A percentile compares a stretch with the other conserved stretches of the same genome.
These are phyloP conservation scores for Aeoliscus strigatus DNA, from an alignment of 2,797 vertebrate species.

Conservation along the genomic window DNA sequence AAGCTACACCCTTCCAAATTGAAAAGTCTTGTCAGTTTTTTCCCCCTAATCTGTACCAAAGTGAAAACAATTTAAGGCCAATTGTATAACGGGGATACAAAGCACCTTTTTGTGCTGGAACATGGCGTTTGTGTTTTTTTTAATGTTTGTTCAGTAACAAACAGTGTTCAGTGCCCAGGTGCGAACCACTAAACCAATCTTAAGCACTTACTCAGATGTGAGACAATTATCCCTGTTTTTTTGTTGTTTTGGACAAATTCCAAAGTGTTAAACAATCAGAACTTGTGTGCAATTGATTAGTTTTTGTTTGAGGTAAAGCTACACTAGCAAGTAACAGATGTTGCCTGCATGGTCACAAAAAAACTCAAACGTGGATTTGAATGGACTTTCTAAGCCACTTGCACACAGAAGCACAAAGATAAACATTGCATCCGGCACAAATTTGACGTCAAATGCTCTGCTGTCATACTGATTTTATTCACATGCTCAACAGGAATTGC, in stretches of 20 bases:
- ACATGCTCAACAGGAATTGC: constrained; percentile 40
- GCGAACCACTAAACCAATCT: constrained; percentile 15
- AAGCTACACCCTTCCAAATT: constrained; percentile 31
- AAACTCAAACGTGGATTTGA: neutral
- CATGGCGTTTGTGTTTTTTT: constrained; percentile 25
- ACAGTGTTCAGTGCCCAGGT: constrained; percentile 23
- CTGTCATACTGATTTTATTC: constrained; percentile 40
- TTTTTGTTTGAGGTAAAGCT: constrained; percentile 37
- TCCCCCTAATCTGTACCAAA: constrained; percentile 55
- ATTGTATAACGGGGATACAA: constrained; percentile 12
- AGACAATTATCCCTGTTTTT: constrained; percentile 47
- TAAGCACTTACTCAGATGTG: constrained; percentile 52
- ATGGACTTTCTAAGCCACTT: constrained; percentile 9
- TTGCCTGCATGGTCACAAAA: constrained; percentile 6
- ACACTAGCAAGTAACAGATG: constrained; percentile 25
- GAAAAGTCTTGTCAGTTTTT: constrained; percentile 15
- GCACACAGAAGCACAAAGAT: constrained; percentile 18
- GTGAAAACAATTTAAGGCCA: constrained; percentile 19
- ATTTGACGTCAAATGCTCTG: constrained; percentile 13
- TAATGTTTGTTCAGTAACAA: constrained; percentile 31
- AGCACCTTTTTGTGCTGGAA: constrained; percentile 26
- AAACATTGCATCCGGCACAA: constrained; percentile 40
- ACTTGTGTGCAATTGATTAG: constrained; percentile 48
- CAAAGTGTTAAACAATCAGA: constrained; percentile 58
- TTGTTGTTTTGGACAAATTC: constrained; percentile 36